Evolutionary conservation across 2,888 invertebrate species (phyloP).

Genomic region (Pyralis farinalis): DNA sequence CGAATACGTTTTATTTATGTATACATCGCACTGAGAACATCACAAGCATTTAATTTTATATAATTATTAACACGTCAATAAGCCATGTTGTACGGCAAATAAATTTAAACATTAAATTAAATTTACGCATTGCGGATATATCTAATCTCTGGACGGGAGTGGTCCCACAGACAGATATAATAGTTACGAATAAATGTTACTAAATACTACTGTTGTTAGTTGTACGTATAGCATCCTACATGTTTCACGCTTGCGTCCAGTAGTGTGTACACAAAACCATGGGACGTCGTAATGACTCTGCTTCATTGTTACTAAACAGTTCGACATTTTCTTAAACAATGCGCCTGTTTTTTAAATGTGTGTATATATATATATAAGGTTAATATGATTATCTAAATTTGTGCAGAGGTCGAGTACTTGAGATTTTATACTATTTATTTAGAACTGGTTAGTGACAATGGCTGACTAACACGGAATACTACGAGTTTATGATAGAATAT

Average conservation of each 20-base stretch:
- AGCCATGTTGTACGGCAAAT: background rate
- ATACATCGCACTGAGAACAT: too few species aligned
- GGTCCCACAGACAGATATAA: background rate
- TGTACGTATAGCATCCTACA: constrained; percentile 40
- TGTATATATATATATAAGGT: too few species aligned
- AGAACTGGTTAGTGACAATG: constrained; percentile 27
- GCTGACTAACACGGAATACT: background rate
- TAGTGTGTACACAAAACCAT: constrained; percentile 32
- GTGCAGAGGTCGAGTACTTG: too few species aligned
- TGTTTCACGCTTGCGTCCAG: constrained; percentile 61
- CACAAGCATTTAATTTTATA: too few species aligned
- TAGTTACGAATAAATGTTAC: constrained; percentile 35
- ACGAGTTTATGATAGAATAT: background rate
- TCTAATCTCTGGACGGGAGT: background rate
- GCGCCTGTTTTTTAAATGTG: constrained; percentile 24
- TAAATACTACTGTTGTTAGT: constrained; percentile 41
- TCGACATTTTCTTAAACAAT: constrained; percentile 18
- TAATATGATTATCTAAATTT: too few species aligned
- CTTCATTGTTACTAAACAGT: constrained; percentile 28
- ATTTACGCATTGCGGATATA: too few species aligned
- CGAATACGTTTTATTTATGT: too few species aligned
- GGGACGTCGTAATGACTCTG: constrained; percentile 17
- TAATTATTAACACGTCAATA: too few species aligned
- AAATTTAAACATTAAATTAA: too few species aligned
- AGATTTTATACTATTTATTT: constrained; percentile 14